A percentile compares a stretch with the other conserved stretches of the same genome.
These are phyloP conservation scores for Drosophila cracens DNA, from an alignment of 2,888 invertebrate genomes.

Conservation along the genomic window DNA sequence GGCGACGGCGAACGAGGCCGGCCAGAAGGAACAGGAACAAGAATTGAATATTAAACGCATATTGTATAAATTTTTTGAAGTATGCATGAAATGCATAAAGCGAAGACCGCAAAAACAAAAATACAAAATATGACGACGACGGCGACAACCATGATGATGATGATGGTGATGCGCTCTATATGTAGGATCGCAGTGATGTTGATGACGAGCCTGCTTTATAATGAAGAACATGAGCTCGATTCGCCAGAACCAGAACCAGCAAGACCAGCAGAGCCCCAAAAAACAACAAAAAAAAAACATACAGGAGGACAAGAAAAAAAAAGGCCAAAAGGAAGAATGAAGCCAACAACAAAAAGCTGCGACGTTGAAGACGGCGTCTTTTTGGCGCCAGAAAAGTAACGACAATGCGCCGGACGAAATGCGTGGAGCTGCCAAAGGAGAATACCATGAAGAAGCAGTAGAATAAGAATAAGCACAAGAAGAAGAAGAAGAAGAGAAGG, in stretches of 20 bases:
- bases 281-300: constrained; percentile 14
- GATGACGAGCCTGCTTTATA: constrained; percentile 63
- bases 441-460: constrained; percentile 16
- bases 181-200: constrained; percentile 41
- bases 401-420: constrained; percentile 80
- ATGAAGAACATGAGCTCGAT: constrained; percentile 77
- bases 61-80: constrained; percentile 63
- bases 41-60: constrained; percentile 72
- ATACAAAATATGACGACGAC: constrained; percentile 36
- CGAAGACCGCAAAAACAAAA: constrained; percentile 58
- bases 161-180: constrained; percentile 29
- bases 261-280: constrained; percentile 59
- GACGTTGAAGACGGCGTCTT: constrained; percentile 75
- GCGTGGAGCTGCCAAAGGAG: constrained; percentile 38
- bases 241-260: constrained; percentile 51
- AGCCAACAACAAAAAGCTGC: constrained; percentile 54
- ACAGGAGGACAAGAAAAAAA: constrained; percentile 33
- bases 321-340: constrained; percentile 58
- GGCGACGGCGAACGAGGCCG: constrained; percentile 7
- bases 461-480: constrained; percentile 15
- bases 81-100: constrained; percentile 75
- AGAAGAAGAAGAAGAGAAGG: constrained; percentile 26
- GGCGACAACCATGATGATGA: constrained; percentile 27
- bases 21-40: constrained; percentile 56
- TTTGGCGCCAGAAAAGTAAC: constrained; percentile 84